Evolutionary conservation across 2,113 vertebrate genomes (phyloP), one percentile per base, ranked within the genome.

Genomic region (Macroglossus sobrinus): DNA sequence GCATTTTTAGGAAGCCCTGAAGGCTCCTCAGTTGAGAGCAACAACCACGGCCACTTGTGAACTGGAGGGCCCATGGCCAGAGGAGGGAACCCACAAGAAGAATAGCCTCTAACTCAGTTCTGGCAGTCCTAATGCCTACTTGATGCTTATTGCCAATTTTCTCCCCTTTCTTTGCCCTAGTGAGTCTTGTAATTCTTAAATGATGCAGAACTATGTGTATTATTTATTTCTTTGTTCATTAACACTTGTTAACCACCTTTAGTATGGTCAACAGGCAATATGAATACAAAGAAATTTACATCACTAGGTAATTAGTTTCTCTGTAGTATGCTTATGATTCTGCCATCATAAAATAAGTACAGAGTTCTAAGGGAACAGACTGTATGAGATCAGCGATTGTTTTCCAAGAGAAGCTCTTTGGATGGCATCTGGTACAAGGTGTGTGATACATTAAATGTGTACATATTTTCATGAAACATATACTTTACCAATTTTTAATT

Each of bases 401-500:
- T 95, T 88, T 86, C 66, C 59, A 93, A 94, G 55, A 96, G 72
- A 97, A 94, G 38, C 64, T 33, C 59, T 61, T 64, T 69, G 55
- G 7, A 18, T 69, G 35, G 68, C 45, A 11, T 55, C 66, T 84
- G 55, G 33, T 87, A 22, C 93, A 95, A 95, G 19, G 6, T 75
- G n/a, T 84, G 5, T 79, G 40, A 81, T 95, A 61, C 38, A 68
- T 80, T 57, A 80, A 85, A 68, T 79, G 3, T 86, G 28, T 86
- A 38, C 57, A 75, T 91, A 50, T 95, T 86, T 89, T 93, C 69
- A 90, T 85, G 72, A 93, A 91, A 78, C n/a, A 87, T 87, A 43
- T 16, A 38, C 61, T 92, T 95, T 69, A 57, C 82, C 88, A 82
- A 13, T 71, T 80, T 96, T 85, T 91, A 96, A 90, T 94, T 78